Base-by-base conservation (phyloP, 1,140 invertebrate genomes). In the Tetramorium simillimum region DNA sequence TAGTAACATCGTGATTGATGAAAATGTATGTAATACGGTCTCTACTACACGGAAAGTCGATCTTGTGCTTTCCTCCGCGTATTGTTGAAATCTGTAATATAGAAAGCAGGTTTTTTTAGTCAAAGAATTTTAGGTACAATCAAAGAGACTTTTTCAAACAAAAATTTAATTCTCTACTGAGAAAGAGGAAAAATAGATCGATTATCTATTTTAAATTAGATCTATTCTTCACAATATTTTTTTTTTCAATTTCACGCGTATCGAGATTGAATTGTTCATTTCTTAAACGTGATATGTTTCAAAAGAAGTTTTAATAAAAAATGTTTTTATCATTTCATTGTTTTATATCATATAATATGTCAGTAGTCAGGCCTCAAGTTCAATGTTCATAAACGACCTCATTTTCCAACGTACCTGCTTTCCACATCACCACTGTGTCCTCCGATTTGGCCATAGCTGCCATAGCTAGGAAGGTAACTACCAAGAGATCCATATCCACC, bases 1-100 rank as follows among this genome's bases (percentile, higher is more conserved):
- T 46, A 99, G 95, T 98, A 99, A 99, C 96, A 99, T 98, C 33
- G 98, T 98, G 12, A 99, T 97, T 67, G 99, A 99, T 37, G 97
- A 97, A 93, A 99, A 98, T 24, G 99, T 98, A 85, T 97, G 96
- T 0, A 99, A 98, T 84, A 99, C 96, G 84, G 98, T 98, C 95
- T 99, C 98, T 90, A 99, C 98, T 18, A 98, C 99, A 92, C 99
- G 97, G 95, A 99, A 99, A 21, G 99, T 98, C 76, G 97, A 97
- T 75, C 98, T 96, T 0, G 98, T 98, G 91, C 97, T 98, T 91
- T 99, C 98, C 96, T 99, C 98, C 10, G 98, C 98, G 90, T 98
- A 96, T 92, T 98, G 97, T 80, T 98, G 97, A 94, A 99, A 98
- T 69, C 97, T 97, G 90, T 58, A 96, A 95, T 21, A 78, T 49